Conservation (phyloP, 1,140 invertebrate species). For the Argopecten irradians region DNA sequence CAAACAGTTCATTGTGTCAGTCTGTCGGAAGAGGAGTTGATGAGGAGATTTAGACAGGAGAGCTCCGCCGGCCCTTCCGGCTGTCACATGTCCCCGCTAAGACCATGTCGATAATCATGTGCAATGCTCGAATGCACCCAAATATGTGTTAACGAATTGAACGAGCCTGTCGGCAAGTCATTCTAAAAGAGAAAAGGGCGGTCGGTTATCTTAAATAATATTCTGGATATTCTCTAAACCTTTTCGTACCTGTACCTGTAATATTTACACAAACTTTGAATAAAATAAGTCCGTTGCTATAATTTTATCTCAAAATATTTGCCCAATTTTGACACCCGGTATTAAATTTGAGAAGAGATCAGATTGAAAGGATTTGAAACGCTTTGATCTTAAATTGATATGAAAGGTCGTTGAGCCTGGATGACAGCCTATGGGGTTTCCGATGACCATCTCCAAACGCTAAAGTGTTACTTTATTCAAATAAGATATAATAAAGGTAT, state of each 20-base stretch:
- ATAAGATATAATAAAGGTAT: neutral
- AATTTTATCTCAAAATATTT: neutral
- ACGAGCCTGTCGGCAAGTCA: neutral
- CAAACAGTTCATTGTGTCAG: neutral
- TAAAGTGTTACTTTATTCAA: neutral
- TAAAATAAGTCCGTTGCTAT: neutral
- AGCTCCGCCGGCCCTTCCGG: neutral
- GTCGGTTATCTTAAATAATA: neutral
- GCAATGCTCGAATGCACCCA: neutral
- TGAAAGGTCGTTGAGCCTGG: neutral
- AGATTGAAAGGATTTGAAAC: neutral
- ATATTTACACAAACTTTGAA: neutral
- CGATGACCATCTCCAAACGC: neutral
- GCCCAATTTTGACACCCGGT: neutral
- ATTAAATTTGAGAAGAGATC: neutral
- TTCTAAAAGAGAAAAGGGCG: neutral
- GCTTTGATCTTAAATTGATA: neutral
- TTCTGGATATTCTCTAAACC: neutral
- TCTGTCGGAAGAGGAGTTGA: neutral
- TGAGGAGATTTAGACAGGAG: conserved; percentile 5
- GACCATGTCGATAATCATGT: conserved; percentile 9
- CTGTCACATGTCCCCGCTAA: neutral
- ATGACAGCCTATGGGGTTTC: neutral
- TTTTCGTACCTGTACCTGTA: neutral
- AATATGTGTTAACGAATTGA: neutral